Evolutionary conservation across 2,888 invertebrate species (phyloP), one percentile per base, ranked within the genome.

Genomic region (Aleiodes testaceus): DNA sequence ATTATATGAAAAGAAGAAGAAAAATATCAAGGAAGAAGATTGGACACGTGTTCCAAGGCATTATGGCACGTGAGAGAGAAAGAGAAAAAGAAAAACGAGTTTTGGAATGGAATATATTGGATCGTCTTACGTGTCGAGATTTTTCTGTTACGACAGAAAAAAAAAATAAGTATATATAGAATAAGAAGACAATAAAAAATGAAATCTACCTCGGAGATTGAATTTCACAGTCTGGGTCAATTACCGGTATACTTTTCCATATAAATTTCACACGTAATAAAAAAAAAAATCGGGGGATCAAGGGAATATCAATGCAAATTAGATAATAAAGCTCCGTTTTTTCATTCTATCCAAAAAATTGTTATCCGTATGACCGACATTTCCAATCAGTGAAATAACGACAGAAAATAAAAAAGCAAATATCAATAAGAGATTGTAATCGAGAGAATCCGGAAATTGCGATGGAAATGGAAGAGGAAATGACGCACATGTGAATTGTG

Each of bases 401-500:
- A n/a, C n/a, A n/a, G n/a, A 5, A 26, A 26, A 2, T 5, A 26
- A 22, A 59, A 55, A 22, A 26, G 11, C 52, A 30, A 42, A 20
- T 45, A 53, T 55, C 52, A 36, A 20, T 50, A 50, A n/a, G n/a
- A 53, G 53, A 53, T 53, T 22, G 53, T 22, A 53, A 53, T 53
- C 53, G 12, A 26, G 26, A 53, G 78, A 80, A 81, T 81, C 78
- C 82, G 84, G 82, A 83, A 84, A 81, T 83, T 77, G 78, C 76
- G 68, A 72, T 75, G 79, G 80, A 80, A 82, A 77, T 81, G 82
- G 81, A 82, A 82, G 72, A 81, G 84, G 84, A 84, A 78, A 77
- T 73, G 82, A 79, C 82, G 80, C 80, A 75, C 5, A n/a, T n/a
- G 11, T n/a, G 22, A 53, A 53, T 36, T 36, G 36, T 36, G 36